These are phyloP conservation scores for Indri indri DNA, from an alignment of 2,113 vertebrate genomes.

Conservation along the genomic window DNA sequence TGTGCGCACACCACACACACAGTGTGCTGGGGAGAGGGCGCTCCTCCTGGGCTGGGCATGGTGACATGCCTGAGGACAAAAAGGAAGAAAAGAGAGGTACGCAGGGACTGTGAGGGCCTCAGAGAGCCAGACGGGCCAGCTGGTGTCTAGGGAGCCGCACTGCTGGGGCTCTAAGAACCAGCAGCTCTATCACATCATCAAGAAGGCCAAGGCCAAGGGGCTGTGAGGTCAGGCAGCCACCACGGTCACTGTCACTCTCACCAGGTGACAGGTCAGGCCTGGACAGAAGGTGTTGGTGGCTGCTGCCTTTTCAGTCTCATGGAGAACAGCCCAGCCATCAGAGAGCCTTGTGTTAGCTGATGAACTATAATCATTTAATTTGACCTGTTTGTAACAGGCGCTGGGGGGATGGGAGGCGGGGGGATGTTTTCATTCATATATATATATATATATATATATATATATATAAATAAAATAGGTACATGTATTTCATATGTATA, in stretches of 20 bases:
- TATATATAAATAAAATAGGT: no score
- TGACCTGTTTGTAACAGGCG: background rate
- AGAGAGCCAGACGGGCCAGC: background rate
- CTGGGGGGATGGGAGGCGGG: background rate
- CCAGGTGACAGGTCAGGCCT: no score
- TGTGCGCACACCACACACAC: background rate
- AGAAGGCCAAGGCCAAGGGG: background rate
- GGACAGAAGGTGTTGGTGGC: background rate
- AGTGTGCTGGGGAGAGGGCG: background rate
- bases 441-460: no score
- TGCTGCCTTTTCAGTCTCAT: background rate
- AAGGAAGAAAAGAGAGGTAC: background rate
- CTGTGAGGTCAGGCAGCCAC: no score
- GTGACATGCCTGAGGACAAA: background rate
- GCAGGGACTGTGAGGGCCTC: background rate
- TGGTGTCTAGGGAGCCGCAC: background rate
- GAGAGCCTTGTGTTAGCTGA: accelerated
- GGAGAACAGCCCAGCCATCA: background rate
- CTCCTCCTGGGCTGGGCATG: background rate
- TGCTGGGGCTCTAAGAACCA: background rate
- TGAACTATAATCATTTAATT: background rate
- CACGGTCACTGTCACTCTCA: background rate
- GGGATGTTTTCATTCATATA: background rate
- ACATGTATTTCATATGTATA: no score
- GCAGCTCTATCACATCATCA: background rate